Conservation (phyloP, 2,113 vertebrate genomes). For the Sciurus niger region DNA sequence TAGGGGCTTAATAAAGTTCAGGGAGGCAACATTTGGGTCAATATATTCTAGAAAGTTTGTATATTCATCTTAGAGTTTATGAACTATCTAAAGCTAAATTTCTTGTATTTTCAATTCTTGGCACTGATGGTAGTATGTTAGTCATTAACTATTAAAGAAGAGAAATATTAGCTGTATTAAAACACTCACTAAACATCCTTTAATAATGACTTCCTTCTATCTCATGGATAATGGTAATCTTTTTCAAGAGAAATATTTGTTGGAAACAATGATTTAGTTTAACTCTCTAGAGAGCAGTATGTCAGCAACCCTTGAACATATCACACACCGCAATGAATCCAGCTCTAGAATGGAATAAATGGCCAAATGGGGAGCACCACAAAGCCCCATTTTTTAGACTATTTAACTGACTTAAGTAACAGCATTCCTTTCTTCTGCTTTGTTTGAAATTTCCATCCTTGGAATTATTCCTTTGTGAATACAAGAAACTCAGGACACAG, state of each 20-base stretch:
- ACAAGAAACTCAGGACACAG: not conserved
- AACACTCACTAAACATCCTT: not conserved
- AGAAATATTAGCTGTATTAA: not conserved
- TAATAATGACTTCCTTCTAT: not conserved
- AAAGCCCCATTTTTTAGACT: not conserved
- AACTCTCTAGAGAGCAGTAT: not conserved
- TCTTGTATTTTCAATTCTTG: conserved; percentile 17
- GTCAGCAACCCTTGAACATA: not conserved
- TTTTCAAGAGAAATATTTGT: conserved; percentile 15
- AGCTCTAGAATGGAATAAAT: not conserved
- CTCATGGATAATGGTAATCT: not conserved
- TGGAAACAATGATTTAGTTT: not conserved
- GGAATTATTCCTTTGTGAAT: not conserved
- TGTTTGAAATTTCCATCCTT: not conserved
- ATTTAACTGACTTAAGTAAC: not conserved
- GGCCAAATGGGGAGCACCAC: too few relatives aligned
- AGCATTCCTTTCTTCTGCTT: not conserved
- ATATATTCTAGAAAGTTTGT: not conserved
- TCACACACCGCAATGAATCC: not conserved
- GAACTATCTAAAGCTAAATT: not conserved
- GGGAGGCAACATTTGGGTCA: not conserved
- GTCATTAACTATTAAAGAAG: conserved; percentile 2
- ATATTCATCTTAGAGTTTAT: not conserved
- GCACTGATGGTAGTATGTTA: not conserved
- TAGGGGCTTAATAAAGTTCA: not conserved